Percentiles rank a stretch among this genome's conserved stretches.
Conservation (phyloP, 2,888 invertebrate species). For the Lypha dubia region DNA sequence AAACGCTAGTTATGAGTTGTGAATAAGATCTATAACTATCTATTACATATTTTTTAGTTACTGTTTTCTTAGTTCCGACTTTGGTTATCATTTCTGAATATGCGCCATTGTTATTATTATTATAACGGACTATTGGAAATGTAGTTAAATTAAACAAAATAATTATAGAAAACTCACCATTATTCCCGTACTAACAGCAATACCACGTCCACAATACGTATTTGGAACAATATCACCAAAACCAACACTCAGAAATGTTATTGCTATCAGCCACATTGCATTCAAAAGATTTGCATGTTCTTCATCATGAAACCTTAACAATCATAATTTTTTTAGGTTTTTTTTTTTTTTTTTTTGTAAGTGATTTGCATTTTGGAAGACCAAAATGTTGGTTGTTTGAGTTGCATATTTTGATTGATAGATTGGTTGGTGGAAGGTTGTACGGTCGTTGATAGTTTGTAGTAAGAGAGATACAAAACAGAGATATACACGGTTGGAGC, state of each 20-base stretch:
- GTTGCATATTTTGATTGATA: constrained; percentile 30
- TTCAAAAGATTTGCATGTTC: constrained; percentile 99
- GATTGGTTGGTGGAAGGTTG: constrained; percentile 37
- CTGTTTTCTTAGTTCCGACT: too few relatives aligned
- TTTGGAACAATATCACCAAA: constrained; percentile 99
- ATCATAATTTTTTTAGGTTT: constrained; percentile 9
- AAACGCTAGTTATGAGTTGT: too few relatives aligned
- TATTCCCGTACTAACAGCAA: constrained; percentile 99
- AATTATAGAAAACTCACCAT: constrained; percentile 91
- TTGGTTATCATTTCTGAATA: too few relatives aligned
- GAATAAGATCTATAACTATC: too few relatives aligned
- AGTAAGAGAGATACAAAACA: constrained; percentile 68
- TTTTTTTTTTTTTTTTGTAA: constrained; percentile 6
- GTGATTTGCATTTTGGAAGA: constrained; percentile 32
- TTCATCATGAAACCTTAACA: constrained; percentile 96
- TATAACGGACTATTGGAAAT: not conserved
- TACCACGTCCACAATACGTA: constrained; percentile 99
- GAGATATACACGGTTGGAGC: constrained; percentile 68
- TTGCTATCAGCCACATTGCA: constrained; percentile 99
- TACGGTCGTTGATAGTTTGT: constrained; percentile 50
- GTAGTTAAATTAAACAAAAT: not conserved
- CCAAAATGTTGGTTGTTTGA: constrained; percentile 28
- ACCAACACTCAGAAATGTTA: constrained; percentile 99
- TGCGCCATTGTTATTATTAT: too few relatives aligned
- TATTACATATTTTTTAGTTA: too few relatives aligned